phyloP scores from a whole-genome alignment of 2,113 vertebrate species.

The Larimichthys polyactis region DNA sequence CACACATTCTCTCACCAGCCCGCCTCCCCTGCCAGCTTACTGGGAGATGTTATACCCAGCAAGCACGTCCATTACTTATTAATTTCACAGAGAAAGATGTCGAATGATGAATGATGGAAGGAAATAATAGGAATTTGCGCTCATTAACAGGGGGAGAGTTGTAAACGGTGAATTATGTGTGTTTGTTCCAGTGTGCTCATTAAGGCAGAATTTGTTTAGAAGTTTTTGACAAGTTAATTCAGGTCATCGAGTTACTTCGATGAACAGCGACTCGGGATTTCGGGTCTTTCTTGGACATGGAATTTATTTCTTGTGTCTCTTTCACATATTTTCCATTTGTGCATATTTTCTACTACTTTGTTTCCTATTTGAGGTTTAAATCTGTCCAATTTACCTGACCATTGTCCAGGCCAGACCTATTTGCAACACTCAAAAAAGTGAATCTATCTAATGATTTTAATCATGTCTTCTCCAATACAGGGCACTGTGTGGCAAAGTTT shows the following conservation, averaged over 20 bases:
- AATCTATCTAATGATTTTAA: too few species aligned
- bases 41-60: slow-evolving; percentile 37
- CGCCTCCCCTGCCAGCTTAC: slow-evolving; percentile 24
- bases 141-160: slow-evolving; percentile 26
- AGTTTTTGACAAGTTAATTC: slow-evolving; percentile 22
- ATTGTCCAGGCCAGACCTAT: too few species aligned
- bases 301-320: not conserved
- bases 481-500: too few species aligned
- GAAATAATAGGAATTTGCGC: slow-evolving; percentile 38
- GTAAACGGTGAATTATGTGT: slow-evolving; percentile 19
- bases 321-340: not conserved
- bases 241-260: slow-evolving; percentile 15
- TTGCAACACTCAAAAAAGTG: too few species aligned
- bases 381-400: not conserved
- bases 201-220: slow-evolving; percentile 29
- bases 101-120: slow-evolving; percentile 45
- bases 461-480: too few species aligned
- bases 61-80: slow-evolving; percentile 61
- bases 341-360: not conserved
- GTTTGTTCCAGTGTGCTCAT: slow-evolving; percentile 38
- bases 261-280: slow-evolving; percentile 5
- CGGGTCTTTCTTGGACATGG: not conserved
- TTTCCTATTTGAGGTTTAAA: not conserved
- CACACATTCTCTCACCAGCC: slow-evolving; percentile 46
- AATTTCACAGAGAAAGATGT: slow-evolving; percentile 40